Base-by-base conservation (phyloP, 1,140 invertebrate species). In the Andricus grossulariae region DNA sequence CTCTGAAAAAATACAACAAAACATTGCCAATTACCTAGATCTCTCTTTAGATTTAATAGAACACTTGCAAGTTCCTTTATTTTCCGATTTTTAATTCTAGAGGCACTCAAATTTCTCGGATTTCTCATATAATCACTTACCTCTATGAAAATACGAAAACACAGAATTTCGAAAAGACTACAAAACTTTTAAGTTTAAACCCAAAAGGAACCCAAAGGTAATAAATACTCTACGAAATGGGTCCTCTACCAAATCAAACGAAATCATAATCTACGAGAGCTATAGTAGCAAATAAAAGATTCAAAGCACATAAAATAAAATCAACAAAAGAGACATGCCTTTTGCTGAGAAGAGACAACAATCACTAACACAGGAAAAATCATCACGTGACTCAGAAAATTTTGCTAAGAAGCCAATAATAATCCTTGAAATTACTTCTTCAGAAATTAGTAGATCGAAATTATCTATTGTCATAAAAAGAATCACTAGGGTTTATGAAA, bases 1-100 rank as follows among this genome's bases (percentile, higher is more conserved):
- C 74, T 86, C 87, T 89, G 78, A n/a, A 89, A 87, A 82, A 78
- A 71, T 71, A 74, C 45, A 54, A 80, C 60, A 76, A 81, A 78
- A 60, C 39, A 19, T 12, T 55, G 8, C 1, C 10, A 1, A 77
- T 50, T 74, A 5, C 25, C 25, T 32, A 55, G 57, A 18, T 54
- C 39, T 73, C 54, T 45, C 19, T 18, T 13, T 52, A 45, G 39
- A 72, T 39, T 72, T 72, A 71, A 39, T 51, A 74, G 76, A 74
- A 80, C 75, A 75, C 73, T 60, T 50, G 51, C 7, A 50, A 71
- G 16, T 73, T 70, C 70, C 60, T 54, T 18, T 55, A 49, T 71
- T 73, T 52, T 60, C 25, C 39, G 77, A 19, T 50, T 50, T 51
- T 72, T 45, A 54, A 72, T 76, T 72, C 72, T 54, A 70, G 70